These are phyloP conservation scores for Macropodus opercularis DNA, from an alignment of 2,797 vertebrate species.

Conservation along the genomic window DNA sequence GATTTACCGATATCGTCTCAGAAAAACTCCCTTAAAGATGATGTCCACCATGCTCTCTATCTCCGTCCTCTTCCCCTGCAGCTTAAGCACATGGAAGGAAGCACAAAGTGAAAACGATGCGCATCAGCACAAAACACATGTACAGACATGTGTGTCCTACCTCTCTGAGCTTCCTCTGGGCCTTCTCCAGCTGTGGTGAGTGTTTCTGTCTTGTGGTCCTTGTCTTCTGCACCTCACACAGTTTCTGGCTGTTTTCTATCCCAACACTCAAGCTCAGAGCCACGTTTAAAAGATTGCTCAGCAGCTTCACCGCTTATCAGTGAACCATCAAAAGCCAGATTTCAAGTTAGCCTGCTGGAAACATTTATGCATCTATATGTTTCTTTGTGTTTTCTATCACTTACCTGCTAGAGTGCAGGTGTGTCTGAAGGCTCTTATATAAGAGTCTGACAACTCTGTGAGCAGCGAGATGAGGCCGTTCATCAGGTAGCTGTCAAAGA, in stretches of 20 bases:
- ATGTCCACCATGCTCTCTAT: constrained; percentile 89
- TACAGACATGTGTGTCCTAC: constrained; percentile 59
- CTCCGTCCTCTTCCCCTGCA: constrained; percentile 86
- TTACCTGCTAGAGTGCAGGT: constrained; percentile 93
- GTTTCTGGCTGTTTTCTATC: constrained; percentile 85
- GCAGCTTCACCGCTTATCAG: constrained; percentile 86
- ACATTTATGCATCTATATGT: not conserved
- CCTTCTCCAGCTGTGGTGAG: constrained; percentile 81
- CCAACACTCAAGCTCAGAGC: constrained; percentile 84
- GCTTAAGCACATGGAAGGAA: constrained; percentile 67
- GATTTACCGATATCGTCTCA: constrained; percentile 89
- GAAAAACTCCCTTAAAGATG: constrained; percentile 91
- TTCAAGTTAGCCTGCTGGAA: not conserved
- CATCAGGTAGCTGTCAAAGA: constrained; percentile 91
- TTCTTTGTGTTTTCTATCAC: not conserved
- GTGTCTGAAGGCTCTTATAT: constrained; percentile 90
- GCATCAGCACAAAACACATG: not conserved
- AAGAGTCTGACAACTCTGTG: constrained; percentile 87
- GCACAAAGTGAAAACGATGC: not conserved
- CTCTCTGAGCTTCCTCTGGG: constrained; percentile 86
- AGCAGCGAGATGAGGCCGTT: constrained; percentile 88
- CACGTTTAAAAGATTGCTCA: constrained; percentile 84
- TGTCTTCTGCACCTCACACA: constrained; percentile 84
- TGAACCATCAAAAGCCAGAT: not conserved
- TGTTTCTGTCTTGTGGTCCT: constrained; percentile 77